Evolutionary conservation across 2,888 invertebrate species (phyloP).

Genomic region (Furcula furcula): DNA sequence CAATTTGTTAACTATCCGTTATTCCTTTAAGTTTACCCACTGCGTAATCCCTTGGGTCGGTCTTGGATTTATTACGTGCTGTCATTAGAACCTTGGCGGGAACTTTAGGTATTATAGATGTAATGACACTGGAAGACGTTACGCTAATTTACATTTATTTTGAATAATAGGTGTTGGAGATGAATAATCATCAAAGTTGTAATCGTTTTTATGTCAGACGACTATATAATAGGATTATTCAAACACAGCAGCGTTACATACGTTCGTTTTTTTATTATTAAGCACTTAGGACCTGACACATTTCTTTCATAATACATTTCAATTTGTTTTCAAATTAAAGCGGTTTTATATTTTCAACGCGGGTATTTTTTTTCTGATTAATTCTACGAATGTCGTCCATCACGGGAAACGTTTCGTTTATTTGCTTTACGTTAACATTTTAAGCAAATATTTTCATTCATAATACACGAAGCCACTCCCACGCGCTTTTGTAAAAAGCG

Average conservation of each 20-base stretch:
- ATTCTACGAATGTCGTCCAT: slow-evolving; percentile 16
- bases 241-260: too few species aligned
- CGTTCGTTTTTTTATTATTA: too few species aligned
- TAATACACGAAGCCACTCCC: too few species aligned
- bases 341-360: slow-evolving; percentile 9
- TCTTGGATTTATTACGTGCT: slow-evolving; percentile 45
- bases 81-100: slow-evolving; percentile 42
- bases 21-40: slow-evolving; percentile 25
- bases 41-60: slow-evolving; percentile 28
- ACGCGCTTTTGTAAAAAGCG: too few species aligned
- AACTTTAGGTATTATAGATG: slow-evolving; percentile 6
- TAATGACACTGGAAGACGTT: slow-evolving; percentile 1
- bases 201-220: too few species aligned
- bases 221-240: too few species aligned
- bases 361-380: slow-evolving; percentile 21
- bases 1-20: slow-evolving; percentile 36
- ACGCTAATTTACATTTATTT: too few species aligned
- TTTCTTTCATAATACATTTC: background rate
- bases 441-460: background rate
- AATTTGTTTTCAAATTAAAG: background rate
- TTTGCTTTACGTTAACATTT: slow-evolving; percentile 17
- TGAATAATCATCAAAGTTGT: too few species aligned
- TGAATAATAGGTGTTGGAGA: too few species aligned
- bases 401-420: slow-evolving; percentile 11
- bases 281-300: too few species aligned